Evolutionary conservation across 2,888 invertebrate species (phyloP).

Genomic region (Iselma pallidipennis): DNA sequence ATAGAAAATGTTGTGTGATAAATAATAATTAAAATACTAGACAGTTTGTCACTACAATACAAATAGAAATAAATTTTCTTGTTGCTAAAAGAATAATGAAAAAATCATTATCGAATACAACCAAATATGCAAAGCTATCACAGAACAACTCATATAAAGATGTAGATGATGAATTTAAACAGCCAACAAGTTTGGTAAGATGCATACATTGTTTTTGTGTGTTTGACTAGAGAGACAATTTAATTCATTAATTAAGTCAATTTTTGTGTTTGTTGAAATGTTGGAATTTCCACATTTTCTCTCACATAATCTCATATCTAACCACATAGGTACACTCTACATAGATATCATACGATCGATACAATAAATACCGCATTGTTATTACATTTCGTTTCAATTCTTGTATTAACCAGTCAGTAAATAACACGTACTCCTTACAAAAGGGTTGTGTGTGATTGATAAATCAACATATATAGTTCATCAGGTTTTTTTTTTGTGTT

Average conservation of each 20-base stretch:
- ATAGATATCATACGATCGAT: slow-evolving; percentile 17
- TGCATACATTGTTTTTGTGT: too few relatives aligned
- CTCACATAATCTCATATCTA: background rate
- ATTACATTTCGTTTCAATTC: slow-evolving; percentile 2
- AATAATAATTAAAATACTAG: background rate
- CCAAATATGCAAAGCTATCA: slow-evolving; percentile 55
- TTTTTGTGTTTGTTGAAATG: background rate
- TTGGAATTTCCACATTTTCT: slow-evolving; percentile 4
- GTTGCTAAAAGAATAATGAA: slow-evolving; percentile 43
- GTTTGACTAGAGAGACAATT: too few relatives aligned
- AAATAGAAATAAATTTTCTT: background rate
- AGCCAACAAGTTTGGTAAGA: slow-evolving; percentile 25
- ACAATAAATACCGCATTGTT: slow-evolving; percentile 20
- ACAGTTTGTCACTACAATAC: background rate
- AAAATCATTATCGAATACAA: slow-evolving; percentile 48
- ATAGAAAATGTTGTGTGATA: background rate
- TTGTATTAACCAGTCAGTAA: background rate
- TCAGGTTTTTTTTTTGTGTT: too few relatives aligned
- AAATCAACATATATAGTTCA: background rate
- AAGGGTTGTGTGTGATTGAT: background rate
- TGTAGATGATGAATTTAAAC: slow-evolving; percentile 41
- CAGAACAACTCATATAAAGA: slow-evolving; percentile 49
- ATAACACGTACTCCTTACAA: background rate
- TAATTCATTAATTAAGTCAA: background rate
- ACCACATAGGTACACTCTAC: background rate